These are phyloP conservation scores for Pyxicephalus adspersus DNA, from an alignment of 2,113 vertebrate species.

Conservation along the genomic window DNA sequence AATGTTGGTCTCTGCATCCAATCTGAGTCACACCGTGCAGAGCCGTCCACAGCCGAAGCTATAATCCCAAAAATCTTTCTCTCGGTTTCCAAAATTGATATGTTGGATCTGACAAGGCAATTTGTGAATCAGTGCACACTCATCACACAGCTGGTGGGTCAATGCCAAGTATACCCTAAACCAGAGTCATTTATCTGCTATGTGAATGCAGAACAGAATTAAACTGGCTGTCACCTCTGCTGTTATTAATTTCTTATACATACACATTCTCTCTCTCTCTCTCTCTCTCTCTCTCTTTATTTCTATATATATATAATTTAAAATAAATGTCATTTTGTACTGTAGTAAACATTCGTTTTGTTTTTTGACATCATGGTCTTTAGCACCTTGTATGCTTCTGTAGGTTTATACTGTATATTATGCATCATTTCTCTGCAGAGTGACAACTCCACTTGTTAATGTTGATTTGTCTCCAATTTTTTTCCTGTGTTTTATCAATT, in stretches of 20 bases:
- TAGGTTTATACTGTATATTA: not conserved
- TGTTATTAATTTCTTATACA: slow-evolving; percentile 32
- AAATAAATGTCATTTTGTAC: too few species aligned
- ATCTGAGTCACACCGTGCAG: slow-evolving; percentile 32
- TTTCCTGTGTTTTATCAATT: not conserved
- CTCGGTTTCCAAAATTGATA: slow-evolving; percentile 47
- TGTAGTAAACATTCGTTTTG: not conserved
- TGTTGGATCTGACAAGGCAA: slow-evolving; percentile 39
- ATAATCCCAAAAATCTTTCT: slow-evolving; percentile 49
- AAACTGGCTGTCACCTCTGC: slow-evolving; percentile 14
- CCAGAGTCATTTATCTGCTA: slow-evolving; percentile 26
- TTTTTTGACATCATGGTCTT: slow-evolving; percentile 9
- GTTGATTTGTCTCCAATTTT: not conserved
- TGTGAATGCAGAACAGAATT: slow-evolving; percentile 29
- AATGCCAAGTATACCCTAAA: slow-evolving; percentile 30
- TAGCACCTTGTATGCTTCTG: not conserved
- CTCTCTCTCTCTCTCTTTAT: not conserved
- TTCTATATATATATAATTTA: not conserved
- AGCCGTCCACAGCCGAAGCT: slow-evolving; percentile 26
- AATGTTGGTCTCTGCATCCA: slow-evolving; percentile 49
- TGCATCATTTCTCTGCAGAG: slow-evolving; percentile 1
- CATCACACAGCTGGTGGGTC: slow-evolving; percentile 43
- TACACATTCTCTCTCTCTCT: slow-evolving; percentile 1
- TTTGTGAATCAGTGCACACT: slow-evolving; percentile 47
- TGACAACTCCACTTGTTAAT: slow-evolving; percentile 14